Evolutionary conservation across 2,888 invertebrate species (phyloP), one percentile per base, ranked within the genome.

Genomic region (Rhingia rostrata): DNA sequence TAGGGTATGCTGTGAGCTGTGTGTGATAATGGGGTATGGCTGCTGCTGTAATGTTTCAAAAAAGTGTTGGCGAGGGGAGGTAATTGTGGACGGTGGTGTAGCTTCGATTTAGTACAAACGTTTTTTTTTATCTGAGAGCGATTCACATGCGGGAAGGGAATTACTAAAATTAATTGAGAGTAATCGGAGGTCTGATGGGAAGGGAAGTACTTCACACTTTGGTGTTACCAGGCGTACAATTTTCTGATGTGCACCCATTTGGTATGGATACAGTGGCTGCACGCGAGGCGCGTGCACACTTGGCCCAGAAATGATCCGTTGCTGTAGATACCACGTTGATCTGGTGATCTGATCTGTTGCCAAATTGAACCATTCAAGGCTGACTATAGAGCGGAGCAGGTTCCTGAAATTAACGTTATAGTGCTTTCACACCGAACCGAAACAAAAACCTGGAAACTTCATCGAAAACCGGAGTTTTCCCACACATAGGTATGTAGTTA

Each of bases 171-270:
- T 41, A 74, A 74, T 51, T 53, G 69, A 81, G 69, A 67, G 56
- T 53, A 53, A 64, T 32, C 69, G 33, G 12, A 14, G 56, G 39
- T 30, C 37, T 54, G 51, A 22, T 14, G 30, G 33, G 14, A 33
- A 30, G 39, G 9, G 35, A 9, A 67, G 22, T 22, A 22, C 22
- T 22, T 10, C 39, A 9, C 10, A 10, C 30, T 39, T 14, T 41
- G 66, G 79, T 64, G 51, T 72, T 79, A 58, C 78, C 77, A 69
- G 22, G 22, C 12, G 12, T 54, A 12, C 33, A 45, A n/a, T 45
- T 45, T 22, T 22, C 1, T 2, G 2, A 22, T 22, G 22, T 22
- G 22, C 22, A 2, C 22, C 1, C 22, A 22, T 22, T 22, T 22
- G 2, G 22, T 22, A n/a, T n/a, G n/a, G n/a, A n/a, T n/a, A n/a